These are phyloP conservation scores for Chrysomallon squamiferum DNA, from an alignment of 1,140 invertebrate species.

Conservation along the genomic window DNA sequence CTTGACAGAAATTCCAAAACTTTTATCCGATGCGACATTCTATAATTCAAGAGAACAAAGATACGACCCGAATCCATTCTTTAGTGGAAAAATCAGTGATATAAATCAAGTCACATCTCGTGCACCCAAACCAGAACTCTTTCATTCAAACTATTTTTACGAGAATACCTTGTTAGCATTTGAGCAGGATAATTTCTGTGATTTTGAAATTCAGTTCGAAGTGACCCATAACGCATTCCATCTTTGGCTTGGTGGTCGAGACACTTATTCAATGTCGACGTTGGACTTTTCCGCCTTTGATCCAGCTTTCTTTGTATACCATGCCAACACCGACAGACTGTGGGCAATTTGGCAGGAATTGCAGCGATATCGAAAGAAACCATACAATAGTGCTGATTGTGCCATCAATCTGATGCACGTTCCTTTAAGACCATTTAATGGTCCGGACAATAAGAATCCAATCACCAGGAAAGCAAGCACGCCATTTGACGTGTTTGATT, in stretches of 20 bases:
- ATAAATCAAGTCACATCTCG: constrained; percentile 17
- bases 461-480: constrained; percentile 16
- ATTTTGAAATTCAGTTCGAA: constrained; percentile 29
- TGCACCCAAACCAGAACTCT: constrained; percentile 15
- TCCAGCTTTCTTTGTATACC: constrained; percentile 28
- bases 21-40: constrained; percentile 18
- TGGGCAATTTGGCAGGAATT: constrained; percentile 25
- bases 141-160: constrained; percentile 7
- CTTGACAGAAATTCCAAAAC: constrained; percentile 13
- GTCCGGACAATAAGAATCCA: constrained; percentile 8
- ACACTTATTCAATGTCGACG: constrained; percentile 18
- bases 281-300: constrained; percentile 28
- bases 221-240: constrained; percentile 31
- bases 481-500: constrained; percentile 27
- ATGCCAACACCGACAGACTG: constrained; percentile 21
- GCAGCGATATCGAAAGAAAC: constrained; percentile 5
- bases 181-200: constrained; percentile 23
- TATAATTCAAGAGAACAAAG: constrained; percentile 19
- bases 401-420: background rate
- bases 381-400: constrained; percentile 15
- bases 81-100: constrained; percentile 13
- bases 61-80: constrained; percentile 28
- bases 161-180: constrained; percentile 13
- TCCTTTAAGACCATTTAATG: constrained; percentile 11
- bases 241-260: constrained; percentile 20